A percentile compares a stretch with the other conserved stretches of the same genome.
phyloP scores from a whole-genome alignment of 2,797 vertebrate species.

The Calcarius lapponicus region DNA sequence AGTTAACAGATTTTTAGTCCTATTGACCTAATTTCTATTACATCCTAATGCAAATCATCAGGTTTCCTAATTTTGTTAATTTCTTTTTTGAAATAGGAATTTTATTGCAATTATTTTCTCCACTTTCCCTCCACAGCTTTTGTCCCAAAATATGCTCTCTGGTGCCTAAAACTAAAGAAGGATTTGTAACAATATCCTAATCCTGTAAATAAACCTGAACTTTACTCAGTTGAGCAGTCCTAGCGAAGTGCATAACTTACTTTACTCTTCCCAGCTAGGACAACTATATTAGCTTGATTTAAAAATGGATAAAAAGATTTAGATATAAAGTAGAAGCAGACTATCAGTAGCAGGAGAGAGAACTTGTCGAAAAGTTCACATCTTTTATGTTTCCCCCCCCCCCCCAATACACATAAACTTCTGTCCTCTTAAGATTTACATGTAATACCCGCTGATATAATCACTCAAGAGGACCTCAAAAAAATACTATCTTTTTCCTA shows the following conservation, averaged over 20 bases:
- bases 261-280: neutral
- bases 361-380: neutral
- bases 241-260: neutral
- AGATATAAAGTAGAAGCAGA: neutral
- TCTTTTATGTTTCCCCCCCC: neutral
- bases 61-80: neutral
- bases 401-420: neutral
- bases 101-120: neutral
- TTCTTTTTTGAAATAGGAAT: neutral
- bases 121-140: neutral
- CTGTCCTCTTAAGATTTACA: neutral
- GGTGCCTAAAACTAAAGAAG: neutral
- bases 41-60: neutral
- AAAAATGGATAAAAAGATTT: neutral
- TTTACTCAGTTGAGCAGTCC: neutral
- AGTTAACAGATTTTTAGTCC: neutral
- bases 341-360: neutral
- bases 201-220: neutral
- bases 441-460: neutral
- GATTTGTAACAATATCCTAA: neutral
- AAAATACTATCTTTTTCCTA: neutral
- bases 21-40: neutral
- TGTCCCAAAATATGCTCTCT: neutral
- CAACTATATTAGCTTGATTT: neutral
- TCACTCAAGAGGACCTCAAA: neutral